These are phyloP conservation scores for Nebria brevicollis DNA, from an alignment of 2,888 invertebrate species.

Conservation along the genomic window DNA sequence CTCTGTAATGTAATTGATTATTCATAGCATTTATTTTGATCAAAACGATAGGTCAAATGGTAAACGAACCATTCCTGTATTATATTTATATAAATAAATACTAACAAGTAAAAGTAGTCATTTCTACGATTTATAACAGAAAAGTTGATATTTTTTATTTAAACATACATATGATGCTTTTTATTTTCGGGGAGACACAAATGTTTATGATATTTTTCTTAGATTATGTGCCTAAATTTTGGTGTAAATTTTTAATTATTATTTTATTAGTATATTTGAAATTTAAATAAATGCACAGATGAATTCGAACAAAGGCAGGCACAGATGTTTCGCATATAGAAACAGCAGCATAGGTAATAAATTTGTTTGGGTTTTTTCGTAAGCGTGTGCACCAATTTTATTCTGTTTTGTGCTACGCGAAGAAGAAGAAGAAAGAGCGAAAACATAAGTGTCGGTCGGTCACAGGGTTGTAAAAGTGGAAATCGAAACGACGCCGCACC, in stretches of 20 bases:
- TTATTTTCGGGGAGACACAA: too few relatives aligned
- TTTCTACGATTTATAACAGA: too few relatives aligned
- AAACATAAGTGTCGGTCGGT: slow-evolving; percentile 1
- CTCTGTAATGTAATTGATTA: slow-evolving; percentile 50
- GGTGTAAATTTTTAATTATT: too few relatives aligned
- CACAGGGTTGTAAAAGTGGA: not conserved
- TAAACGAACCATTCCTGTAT: not conserved
- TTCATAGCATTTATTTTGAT: slow-evolving; percentile 53
- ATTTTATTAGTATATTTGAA: too few relatives aligned
- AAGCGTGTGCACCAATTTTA: not conserved
- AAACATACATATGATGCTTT: too few relatives aligned
- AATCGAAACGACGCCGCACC: not conserved
- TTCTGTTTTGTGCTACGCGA: not conserved
- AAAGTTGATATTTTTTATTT: too few relatives aligned
- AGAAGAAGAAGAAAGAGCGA: not conserved
- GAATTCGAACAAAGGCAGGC: too few relatives aligned
- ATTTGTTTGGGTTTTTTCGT: not conserved
- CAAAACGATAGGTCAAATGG: slow-evolving; percentile 50
- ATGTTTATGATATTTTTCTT: too few relatives aligned
- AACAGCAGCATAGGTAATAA: not conserved
- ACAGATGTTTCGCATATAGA: not conserved
- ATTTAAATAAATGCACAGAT: too few relatives aligned
- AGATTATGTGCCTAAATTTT: too few relatives aligned
- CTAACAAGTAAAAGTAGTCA: too few relatives aligned
- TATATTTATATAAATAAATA: too few relatives aligned